Evolutionary conservation across 2,888 invertebrate genomes (phyloP).

Genomic region (Microchrysa polita): DNA sequence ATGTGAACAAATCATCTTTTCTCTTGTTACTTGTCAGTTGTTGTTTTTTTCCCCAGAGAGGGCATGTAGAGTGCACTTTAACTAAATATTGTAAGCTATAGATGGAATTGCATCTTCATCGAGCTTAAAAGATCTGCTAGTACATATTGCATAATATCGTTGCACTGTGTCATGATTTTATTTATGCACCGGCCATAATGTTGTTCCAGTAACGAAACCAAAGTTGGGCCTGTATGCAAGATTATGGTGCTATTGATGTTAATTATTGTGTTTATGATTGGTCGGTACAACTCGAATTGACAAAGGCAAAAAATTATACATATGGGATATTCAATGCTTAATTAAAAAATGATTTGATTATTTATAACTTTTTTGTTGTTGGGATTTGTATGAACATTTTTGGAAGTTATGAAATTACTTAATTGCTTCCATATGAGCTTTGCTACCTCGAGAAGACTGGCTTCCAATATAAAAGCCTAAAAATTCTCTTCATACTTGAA

Average conservation of each 20-base stretch:
- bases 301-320: neutral
- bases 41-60: neutral
- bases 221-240: neutral
- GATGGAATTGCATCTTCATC: neutral
- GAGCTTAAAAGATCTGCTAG: constrained; percentile 15
- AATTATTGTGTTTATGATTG: constrained; percentile 16
- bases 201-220: neutral
- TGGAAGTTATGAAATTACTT: too few relatives aligned
- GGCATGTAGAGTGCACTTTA: neutral
- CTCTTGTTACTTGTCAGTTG: neutral
- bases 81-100: neutral
- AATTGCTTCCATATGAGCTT: too few relatives aligned
- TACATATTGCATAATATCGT: constrained; percentile 19
- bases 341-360: too few relatives aligned
- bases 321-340: too few relatives aligned
- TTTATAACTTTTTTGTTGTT: too few relatives aligned
- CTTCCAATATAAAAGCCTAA: too few relatives aligned
- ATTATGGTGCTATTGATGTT: constrained; percentile 21
- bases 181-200: constrained; percentile 9
- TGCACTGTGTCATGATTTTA: constrained; percentile 41
- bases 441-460: too few relatives aligned
- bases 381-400: too few relatives aligned
- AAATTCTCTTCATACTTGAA: too few relatives aligned
- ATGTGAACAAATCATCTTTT: constrained; percentile 12
- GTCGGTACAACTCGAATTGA: constrained; percentile 13